phyloP scores from a whole-genome alignment of 2,113 vertebrate species.

The Epinephelus moara region DNA sequence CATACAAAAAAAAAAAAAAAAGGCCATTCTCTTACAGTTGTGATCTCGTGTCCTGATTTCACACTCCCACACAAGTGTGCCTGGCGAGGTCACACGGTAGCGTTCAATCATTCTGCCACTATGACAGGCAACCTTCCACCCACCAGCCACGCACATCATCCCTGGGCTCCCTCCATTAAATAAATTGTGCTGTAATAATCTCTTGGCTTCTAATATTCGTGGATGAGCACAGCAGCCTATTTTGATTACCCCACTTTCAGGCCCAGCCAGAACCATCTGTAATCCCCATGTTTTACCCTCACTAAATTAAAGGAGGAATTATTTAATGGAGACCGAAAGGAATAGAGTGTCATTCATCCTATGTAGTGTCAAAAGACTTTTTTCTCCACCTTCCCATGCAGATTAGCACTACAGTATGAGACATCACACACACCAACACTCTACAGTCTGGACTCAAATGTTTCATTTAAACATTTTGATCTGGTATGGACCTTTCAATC shows the following conservation, averaged over 20 bases:
- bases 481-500: background rate
- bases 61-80: conserved; percentile 65
- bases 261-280: conserved; percentile 73
- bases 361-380: conserved; percentile 32
- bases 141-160: conserved; percentile 65
- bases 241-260: conserved; percentile 86
- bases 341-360: conserved; percentile 59
- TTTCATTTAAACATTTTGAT: background rate
- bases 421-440: background rate
- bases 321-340: conserved; percentile 66
- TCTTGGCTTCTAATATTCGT: conserved; percentile 83
- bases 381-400: conserved; percentile 27
- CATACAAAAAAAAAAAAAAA: conserved; percentile 12
- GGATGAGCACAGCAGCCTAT: conserved; percentile 80
- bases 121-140: conserved; percentile 73
- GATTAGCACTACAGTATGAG: conserved; percentile 29
- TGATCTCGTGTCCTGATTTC: conserved; percentile 56
- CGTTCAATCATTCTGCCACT: conserved; percentile 78
- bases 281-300: conserved; percentile 83
- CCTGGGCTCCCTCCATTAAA: conserved; percentile 86
- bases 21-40: conserved; percentile 35
- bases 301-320: conserved; percentile 79
- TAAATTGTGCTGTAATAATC: conserved; percentile 88
- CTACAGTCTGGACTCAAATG: background rate
- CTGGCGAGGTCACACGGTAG: conserved; percentile 67